Base-by-base conservation (phyloP, 2,888 invertebrate species). In the Chydorus sphaericus region DNA sequence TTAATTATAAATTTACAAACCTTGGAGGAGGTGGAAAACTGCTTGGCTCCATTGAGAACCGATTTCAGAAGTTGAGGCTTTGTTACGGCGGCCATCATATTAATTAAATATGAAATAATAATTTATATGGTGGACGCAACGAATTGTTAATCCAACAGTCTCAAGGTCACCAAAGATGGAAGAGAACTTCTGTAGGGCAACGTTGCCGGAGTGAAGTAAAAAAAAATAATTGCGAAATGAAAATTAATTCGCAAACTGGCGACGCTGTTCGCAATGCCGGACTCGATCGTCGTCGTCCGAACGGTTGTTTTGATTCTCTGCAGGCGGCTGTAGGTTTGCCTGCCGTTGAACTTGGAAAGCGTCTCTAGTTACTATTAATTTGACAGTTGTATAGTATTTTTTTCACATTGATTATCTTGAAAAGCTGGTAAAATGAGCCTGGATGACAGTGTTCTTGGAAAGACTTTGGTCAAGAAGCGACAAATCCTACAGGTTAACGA, bases 11-110 rank as follows among this genome's bases (percentile, higher is more conserved):
- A 31, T 2, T 11, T 23, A 49, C 55, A 23, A 8, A 57, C 57
- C 38, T 51, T 52, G 33, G 57, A 30, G 4, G 57, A 57, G 31
- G 52, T 57, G 14, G 57, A 57, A 18, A 57, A 57, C 28, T 39
- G 52, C 44, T 53, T 57, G 52, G 57, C 51, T 29, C 53, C 52
- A 33, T 53, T 39, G 26, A 44, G 33, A 4, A 39, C 52, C 11
- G 52, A 26, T 29, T 57, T 57, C 4, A 57, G 28, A 28, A 57
- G 26, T 28, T 48, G 48, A 8, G 55, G 48, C 49, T 55, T 55
- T 20, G 55, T 30, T 16, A 55, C 26, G 14, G 55, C 23, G 10
- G 55, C 55, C 55, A 55, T 55, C 11, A n/a, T 44, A 8, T 20
- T 14, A 26, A 26, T 44, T 14, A 28, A 28, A 44, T 44, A 8